Percentiles rank a stretch among this genome's conserved stretches.
phyloP scores from a whole-genome alignment of 2,113 vertebrate genomes.

The Clarias gariepinus region DNA sequence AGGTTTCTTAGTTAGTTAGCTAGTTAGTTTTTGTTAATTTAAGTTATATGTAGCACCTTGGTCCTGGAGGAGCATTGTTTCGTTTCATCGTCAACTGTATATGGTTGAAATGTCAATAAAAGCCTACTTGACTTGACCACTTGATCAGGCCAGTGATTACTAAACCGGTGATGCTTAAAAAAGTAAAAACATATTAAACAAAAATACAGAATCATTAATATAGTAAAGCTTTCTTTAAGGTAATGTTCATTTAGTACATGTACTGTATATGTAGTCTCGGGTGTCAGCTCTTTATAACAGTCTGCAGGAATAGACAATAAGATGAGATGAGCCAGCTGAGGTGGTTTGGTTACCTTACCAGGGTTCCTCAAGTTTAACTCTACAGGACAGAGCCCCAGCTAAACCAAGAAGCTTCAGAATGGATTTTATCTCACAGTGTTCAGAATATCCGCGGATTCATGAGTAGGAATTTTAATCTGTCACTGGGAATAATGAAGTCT shows the following conservation, averaged over 20 bases:
- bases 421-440: not conserved
- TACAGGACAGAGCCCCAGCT: not conserved
- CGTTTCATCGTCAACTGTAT: too few relatives aligned
- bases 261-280: not conserved
- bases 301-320: not conserved
- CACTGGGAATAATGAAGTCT: not conserved
- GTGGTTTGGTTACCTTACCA: not conserved
- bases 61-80: too few relatives aligned
- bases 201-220: not conserved
- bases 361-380: not conserved
- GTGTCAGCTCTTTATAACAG: not conserved
- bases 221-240: not conserved
- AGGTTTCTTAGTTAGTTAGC: too few relatives aligned
- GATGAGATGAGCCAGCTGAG: not conserved
- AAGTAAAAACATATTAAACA: not conserved
- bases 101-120: too few relatives aligned
- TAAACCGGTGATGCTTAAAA: too few relatives aligned
- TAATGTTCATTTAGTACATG: not conserved
- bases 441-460: not conserved
- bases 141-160: too few relatives aligned
- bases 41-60: too few relatives aligned
- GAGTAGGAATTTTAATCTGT: not conserved
- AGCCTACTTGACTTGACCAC: too few relatives aligned
- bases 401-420: not conserved
- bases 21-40: too few relatives aligned